Conservation (phyloP, 2,113 vertebrate species). For the Serilophus lunatus region DNA sequence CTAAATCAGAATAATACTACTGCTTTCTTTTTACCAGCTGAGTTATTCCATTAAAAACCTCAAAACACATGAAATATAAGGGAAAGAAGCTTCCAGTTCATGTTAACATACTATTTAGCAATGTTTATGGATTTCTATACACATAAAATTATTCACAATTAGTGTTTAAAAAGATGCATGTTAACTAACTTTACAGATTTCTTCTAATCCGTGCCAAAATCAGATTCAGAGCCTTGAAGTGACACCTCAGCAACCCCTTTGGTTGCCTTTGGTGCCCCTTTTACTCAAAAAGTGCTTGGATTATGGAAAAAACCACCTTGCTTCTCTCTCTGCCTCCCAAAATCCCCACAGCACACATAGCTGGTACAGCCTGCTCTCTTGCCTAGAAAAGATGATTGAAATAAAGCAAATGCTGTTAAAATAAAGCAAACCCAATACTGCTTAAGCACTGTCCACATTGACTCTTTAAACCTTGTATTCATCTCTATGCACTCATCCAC, state of each 20-base stretch:
- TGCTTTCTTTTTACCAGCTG: neutral
- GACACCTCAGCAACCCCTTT: accelerated
- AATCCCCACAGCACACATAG: neutral
- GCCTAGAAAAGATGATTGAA: neutral
- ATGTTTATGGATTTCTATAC: neutral
- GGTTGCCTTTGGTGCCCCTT: too few relatives aligned
- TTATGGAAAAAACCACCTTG: neutral
- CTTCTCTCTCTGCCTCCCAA: neutral
- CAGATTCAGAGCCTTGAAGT: neutral
- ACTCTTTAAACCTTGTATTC: neutral
- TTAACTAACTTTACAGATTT: neutral
- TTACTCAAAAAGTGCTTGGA: neutral
- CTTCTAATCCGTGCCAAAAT: neutral
- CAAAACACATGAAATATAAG: neutral
- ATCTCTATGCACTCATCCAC: neutral
- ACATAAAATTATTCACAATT: neutral
- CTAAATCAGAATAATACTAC: neutral
- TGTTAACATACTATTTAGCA: neutral
- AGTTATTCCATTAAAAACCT: neutral
- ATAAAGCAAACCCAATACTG: neutral
- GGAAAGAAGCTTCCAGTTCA: neutral
- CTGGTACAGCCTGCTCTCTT: neutral
- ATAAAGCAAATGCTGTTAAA: neutral
- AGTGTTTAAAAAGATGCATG: neutral
- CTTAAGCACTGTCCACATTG: neutral